Percentiles rank a stretch among this genome's conserved stretches.
Conservation (phyloP, 2,797 vertebrate species). For the Micromesistius poutassou region DNA sequence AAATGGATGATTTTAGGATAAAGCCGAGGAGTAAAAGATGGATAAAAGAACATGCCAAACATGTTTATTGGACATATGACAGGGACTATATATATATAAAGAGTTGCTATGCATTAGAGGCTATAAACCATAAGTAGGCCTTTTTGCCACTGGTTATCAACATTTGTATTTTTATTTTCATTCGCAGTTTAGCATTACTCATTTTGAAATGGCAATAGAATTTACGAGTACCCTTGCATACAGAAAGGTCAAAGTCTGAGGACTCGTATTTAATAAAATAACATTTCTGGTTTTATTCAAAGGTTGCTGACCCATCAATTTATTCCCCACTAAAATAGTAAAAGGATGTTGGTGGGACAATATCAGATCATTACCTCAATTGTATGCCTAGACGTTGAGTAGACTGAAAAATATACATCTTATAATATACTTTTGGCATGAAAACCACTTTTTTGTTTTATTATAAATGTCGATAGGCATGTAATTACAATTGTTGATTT, state of each 20-base stretch:
- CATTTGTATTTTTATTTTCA: background rate
- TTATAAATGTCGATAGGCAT: background rate
- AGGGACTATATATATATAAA: background rate
- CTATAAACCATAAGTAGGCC: background rate
- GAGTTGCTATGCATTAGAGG: background rate
- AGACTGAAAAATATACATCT: too few species aligned
- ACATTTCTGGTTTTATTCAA: slow-evolving; percentile 1
- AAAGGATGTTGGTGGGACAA: background rate
- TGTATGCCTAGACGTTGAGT: too few species aligned
- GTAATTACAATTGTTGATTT: background rate
- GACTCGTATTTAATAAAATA: background rate
- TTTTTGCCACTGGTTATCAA: background rate
- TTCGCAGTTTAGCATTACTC: background rate
- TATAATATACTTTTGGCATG: too few species aligned
- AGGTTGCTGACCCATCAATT: background rate
- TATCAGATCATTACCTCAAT: too few species aligned
- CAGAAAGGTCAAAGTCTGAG: background rate
- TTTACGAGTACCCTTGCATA: too few species aligned
- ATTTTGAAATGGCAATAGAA: too few species aligned
- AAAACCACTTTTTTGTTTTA: too few species aligned
- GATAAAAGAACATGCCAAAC: background rate
- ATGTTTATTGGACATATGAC: background rate
- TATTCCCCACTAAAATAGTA: background rate
- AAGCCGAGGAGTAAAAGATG: background rate
- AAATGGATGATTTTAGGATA: background rate